Percentiles rank a stretch among this genome's conserved stretches.
Conservation (phyloP, 2,113 vertebrate genomes). For the Channa maculata region DNA sequence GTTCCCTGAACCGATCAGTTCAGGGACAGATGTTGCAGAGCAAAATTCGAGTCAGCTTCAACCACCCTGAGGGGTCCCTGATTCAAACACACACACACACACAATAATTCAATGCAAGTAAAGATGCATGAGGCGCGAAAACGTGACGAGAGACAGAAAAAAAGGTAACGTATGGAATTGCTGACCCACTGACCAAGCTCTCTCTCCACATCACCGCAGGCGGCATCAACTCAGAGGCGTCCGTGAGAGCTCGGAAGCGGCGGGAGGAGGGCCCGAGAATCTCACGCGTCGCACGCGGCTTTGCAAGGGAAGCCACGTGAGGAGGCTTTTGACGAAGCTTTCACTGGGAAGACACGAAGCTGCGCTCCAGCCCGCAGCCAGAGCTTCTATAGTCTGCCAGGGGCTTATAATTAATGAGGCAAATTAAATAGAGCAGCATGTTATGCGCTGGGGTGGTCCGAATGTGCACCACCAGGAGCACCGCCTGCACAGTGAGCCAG, state of each 20-base stretch:
- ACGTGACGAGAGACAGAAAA: conserved; percentile 74
- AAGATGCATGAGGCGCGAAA: conserved; percentile 71
- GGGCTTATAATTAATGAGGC: conserved; percentile 57
- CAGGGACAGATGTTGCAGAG: conserved; percentile 57
- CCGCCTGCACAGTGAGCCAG: conserved; percentile 20
- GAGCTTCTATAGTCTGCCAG: conserved; percentile 29
- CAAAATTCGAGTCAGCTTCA: conserved; percentile 45
- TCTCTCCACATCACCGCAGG: conserved; percentile 70
- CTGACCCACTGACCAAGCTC: conserved; percentile 87
- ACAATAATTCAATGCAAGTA: neutral
- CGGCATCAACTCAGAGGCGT: conserved; percentile 64
- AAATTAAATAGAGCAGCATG: conserved; percentile 55
- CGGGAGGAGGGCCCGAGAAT: conserved; percentile 51
- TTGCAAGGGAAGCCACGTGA: conserved; percentile 81
- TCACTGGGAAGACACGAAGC: conserved; percentile 55
- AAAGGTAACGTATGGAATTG: conserved; percentile 63
- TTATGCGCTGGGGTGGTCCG: conserved; percentile 25
- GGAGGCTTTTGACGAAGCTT: conserved; percentile 61
- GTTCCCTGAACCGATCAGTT: conserved; percentile 28
- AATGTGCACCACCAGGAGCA: conserved; percentile 11
- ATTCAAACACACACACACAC: conserved; percentile 2
- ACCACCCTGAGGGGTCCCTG: conserved; percentile 20
- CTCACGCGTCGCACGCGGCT: conserved; percentile 86
- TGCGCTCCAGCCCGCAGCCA: conserved; percentile 46
- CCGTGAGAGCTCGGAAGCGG: conserved; percentile 55